These are phyloP conservation scores for Hassar affinis DNA, from an alignment of 2,113 vertebrate genomes.

Conservation along the genomic window DNA sequence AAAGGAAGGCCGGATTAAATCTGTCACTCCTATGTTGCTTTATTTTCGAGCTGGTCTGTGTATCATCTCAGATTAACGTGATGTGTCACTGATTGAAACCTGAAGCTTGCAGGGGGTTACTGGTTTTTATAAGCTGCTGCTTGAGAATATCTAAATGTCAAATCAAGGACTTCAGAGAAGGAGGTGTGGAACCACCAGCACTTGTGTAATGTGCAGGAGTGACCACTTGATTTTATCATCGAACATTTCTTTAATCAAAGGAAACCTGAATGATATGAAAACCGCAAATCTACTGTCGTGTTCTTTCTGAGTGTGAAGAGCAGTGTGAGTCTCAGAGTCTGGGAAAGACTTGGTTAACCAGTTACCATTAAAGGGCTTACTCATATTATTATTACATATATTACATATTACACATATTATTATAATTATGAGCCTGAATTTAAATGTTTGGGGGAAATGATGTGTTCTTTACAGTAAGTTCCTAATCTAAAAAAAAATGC, in stretches of 20 bases:
- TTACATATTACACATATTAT: background rate
- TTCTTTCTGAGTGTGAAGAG: background rate
- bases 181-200: background rate
- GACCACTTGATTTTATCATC: background rate
- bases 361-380: background rate
- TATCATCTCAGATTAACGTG: background rate
- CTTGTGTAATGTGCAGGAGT: background rate
- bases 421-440: background rate
- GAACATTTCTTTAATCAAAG: background rate
- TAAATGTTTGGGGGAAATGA: background rate
- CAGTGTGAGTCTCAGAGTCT: background rate
- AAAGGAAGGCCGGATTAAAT: background rate
- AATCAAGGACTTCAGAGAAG: background rate
- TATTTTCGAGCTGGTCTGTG: background rate
- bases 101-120: background rate
- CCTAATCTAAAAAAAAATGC: background rate
- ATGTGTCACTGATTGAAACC: background rate
- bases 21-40: background rate
- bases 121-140: background rate
- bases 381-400: background rate
- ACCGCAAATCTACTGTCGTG: background rate
- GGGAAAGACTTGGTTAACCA: background rate
- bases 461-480: background rate
- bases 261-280: background rate
- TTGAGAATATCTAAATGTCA: background rate